Base-by-base conservation (phyloP, 1,140 invertebrate species). In the Ostrea edulis region DNA sequence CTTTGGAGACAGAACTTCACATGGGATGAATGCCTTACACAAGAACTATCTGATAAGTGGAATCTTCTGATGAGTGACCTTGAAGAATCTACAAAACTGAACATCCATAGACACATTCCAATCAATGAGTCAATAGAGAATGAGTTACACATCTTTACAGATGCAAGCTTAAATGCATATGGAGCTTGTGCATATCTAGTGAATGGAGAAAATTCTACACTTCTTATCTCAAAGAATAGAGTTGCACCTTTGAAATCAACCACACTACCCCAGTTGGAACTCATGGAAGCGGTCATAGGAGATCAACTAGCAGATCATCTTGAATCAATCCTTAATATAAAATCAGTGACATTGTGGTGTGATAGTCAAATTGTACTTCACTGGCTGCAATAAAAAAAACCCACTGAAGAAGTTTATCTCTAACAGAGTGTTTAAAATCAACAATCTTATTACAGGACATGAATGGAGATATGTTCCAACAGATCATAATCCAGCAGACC, bases 361-460 rank as follows among this genome's bases (percentile, higher is more conserved):
- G 89, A 90, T 53, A 91, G 87, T 85, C 84, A 90, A 29, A 90
- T 89, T 25, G 86, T 88, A n/a, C 58, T 91, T 14, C 85, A 87
- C 58, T 90, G 88, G 88, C 17, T 91, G 8, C 52, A 44, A 54
- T 86, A 71, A 35, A 81, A 82, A 14, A 68, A 86, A 84, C 14
- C 5, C 52, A 81, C 55, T 86, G 71, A 86, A 84, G 35, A 58
- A 35, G 77, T 91, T 91, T 87, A 85, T 90, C 12, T 20, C n/a
- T 12, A 82, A 82, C 77, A 17, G 77, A 82, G 51, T 51, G 22
- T 5, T 20, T 35, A 25, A 82, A 82, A 44, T 82, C 22, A 52
- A 8, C 5, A 77, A 25, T 77, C 35, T 77, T 29, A 25, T n/a
- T 77, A n/a, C 22, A 25, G 29, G 35, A 52, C 29, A 29, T 65